Base-by-base conservation (phyloP, 2,797 vertebrate species). In the Chaunax sp. region DNA sequence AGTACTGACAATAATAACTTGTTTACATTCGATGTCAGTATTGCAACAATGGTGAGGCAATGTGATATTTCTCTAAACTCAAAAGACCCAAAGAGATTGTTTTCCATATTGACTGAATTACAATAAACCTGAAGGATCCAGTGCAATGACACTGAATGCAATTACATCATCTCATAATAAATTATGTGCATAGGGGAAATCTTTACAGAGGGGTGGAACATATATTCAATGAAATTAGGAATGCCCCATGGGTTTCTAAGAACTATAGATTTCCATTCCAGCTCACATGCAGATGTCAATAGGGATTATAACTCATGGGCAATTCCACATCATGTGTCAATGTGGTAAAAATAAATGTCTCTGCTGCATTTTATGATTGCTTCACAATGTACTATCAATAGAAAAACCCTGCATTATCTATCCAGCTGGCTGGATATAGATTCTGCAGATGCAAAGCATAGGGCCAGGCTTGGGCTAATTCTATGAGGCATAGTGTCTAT, bases 401-500 rank as follows among this genome's bases (percentile, higher is more conserved):
- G 40, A 20, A 69, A 68, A 72, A 72, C 23, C 20, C 23, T n/a
- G 72, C 59, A 69, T 65, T 58, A 74, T 77, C 46, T 57, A 22
- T 64, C 26, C 40, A 35, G 55, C 58, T 54, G 52, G 33, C 43
- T 37, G 18, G 71, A 71, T 65, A 10, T 59, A 67, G 67, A 76
- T 64, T 69, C 59, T 78, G 74, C 75, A 69, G 71, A 81, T 76
- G 49, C 55, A 87, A 26, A 76, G 47, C 73, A 78, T 69, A 69
- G 57, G 41, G 38, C 25, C 52, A 68, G 64, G 67, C 77, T 64
- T 33, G 25, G 56, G 68, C 45, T 59, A 80, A 75, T 50, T 81
- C 74, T 74, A 68, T 85, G 82, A 64, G 60, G 83, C 57, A 72
- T 33, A 72, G 78, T 62, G 75, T 87, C 86, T 89, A 89, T 91